A percentile compares a stretch with the other conserved stretches of the same genome.
These are phyloP conservation scores for Yponomeuta malinellus DNA, from an alignment of 2,888 invertebrate genomes.

Conservation along the genomic window DNA sequence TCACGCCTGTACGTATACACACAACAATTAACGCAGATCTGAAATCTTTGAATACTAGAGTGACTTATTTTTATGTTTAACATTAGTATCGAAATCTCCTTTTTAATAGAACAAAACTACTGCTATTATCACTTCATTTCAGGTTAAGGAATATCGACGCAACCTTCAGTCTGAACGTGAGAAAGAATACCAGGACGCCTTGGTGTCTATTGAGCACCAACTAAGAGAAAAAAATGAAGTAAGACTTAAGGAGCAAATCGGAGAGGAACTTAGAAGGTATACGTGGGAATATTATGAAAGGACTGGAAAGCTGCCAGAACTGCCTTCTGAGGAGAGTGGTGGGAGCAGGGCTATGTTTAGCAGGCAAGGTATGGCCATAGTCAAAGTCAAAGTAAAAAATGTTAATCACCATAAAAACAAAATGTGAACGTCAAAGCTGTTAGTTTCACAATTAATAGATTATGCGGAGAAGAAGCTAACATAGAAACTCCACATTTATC, in stretches of 20 bases:
- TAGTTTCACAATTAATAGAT: constrained; percentile 36
- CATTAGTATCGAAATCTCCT: no score
- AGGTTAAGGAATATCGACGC: constrained; percentile 75
- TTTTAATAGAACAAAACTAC: no score
- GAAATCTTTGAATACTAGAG: no score
- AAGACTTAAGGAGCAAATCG: constrained; percentile 89
- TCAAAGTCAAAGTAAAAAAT: background rate
- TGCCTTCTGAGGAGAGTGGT: constrained; percentile 93
- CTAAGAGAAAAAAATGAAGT: constrained; percentile 83
- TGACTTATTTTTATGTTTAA: no score
- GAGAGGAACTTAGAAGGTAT: constrained; percentile 92
- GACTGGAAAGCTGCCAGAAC: constrained; percentile 92
- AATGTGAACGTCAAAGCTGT: no score
- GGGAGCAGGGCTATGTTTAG: constrained; percentile 91
- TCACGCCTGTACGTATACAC: no score
- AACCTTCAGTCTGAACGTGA: constrained; percentile 80
- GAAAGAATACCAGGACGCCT: constrained; percentile 81
- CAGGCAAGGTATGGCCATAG: constrained; percentile 74
- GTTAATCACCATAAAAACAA: no score
- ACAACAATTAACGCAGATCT: no score
- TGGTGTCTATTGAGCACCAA: constrained; percentile 77
- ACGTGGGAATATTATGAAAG: constrained; percentile 87
- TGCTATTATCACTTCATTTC: no score
- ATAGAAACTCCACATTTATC: no score
- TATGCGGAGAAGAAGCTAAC: no score